phyloP scores from a whole-genome alignment of 2,888 invertebrate species.

The Acleris literana region DNA sequence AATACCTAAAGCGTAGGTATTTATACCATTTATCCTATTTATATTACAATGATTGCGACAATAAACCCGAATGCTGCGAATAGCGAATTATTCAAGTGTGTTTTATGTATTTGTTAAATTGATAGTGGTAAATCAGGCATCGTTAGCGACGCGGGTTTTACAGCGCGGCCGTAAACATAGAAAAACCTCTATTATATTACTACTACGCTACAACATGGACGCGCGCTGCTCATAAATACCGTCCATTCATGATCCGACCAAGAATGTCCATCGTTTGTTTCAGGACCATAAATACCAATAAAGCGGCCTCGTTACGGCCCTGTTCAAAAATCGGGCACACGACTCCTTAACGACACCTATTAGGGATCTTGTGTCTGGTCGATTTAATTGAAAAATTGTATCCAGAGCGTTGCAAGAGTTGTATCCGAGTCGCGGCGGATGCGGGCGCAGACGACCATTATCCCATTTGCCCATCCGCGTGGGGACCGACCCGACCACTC shows the following conservation, averaged over 20 bases:
- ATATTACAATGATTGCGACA: conserved; percentile 50
- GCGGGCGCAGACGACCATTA: conserved; percentile 83
- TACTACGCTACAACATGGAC: conserved; percentile 57
- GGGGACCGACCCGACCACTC: conserved; percentile 60
- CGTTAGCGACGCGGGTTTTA: conserved; percentile 80
- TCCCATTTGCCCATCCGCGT: conserved; percentile 83
- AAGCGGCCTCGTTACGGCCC: conserved; percentile 80
- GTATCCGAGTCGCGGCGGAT: conserved; percentile 81
- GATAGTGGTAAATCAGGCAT: conserved; percentile 78
- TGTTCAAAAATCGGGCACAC: conserved; percentile 82
- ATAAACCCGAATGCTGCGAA: conserved; percentile 60
- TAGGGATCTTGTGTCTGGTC: conserved; percentile 82
- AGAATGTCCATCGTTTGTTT: conserved; percentile 71
- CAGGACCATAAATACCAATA: conserved; percentile 81
- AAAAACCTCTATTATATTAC: conserved; percentile 71
- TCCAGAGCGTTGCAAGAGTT: conserved; percentile 80
- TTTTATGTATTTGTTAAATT: conserved; percentile 71
- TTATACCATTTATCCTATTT: conserved; percentile 5
- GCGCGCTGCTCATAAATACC: conserved; percentile 75
- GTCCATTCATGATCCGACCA: conserved; percentile 73
- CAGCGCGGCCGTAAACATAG: conserved; percentile 75
- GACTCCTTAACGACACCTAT: conserved; percentile 83
- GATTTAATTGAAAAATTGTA: conserved; percentile 84
- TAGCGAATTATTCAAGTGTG: conserved; percentile 64
- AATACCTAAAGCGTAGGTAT: conserved; percentile 58